Conservation (phyloP, 2,888 invertebrate species). For the Prenolepis imparis region DNA sequence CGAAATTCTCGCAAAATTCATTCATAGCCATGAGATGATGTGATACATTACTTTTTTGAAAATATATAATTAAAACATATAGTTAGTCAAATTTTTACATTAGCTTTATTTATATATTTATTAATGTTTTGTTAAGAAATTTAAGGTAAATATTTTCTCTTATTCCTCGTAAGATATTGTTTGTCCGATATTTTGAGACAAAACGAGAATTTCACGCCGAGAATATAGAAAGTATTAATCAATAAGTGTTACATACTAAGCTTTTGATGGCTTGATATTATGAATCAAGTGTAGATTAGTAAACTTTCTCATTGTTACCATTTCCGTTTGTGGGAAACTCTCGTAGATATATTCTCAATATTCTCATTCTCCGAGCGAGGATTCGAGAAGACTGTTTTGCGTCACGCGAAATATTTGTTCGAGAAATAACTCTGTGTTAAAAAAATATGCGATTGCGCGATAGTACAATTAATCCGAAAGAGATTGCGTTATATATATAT, state of each 20-base stretch:
- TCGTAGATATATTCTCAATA: constrained; percentile 23
- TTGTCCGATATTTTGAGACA: background rate
- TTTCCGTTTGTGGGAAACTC: constrained; percentile 43
- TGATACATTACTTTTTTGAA: background rate
- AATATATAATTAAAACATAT: background rate
- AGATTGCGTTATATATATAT: background rate
- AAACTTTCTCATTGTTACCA: constrained; percentile 49
- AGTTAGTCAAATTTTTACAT: background rate
- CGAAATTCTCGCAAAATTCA: constrained; percentile 48
- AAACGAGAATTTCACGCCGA: constrained; percentile 50
- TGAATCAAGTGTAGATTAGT: constrained; percentile 49
- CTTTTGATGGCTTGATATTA: constrained; percentile 73
- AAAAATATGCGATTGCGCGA: constrained; percentile 7
- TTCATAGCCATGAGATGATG: constrained; percentile 13
- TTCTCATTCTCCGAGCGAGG: constrained; percentile 21
- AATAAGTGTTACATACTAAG: constrained; percentile 67
- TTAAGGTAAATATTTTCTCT: background rate
- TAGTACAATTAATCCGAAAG: background rate
- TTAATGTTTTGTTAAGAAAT: background rate
- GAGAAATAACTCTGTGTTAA: background rate
- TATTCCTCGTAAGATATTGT: background rate
- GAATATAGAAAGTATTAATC: constrained; percentile 45
- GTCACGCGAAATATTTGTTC: constrained; percentile 52
- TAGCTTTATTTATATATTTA: background rate
- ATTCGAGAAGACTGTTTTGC: constrained; percentile 53